Conservation (phyloP, 2,888 invertebrate genomes). For the Mimas tiliae region DNA sequence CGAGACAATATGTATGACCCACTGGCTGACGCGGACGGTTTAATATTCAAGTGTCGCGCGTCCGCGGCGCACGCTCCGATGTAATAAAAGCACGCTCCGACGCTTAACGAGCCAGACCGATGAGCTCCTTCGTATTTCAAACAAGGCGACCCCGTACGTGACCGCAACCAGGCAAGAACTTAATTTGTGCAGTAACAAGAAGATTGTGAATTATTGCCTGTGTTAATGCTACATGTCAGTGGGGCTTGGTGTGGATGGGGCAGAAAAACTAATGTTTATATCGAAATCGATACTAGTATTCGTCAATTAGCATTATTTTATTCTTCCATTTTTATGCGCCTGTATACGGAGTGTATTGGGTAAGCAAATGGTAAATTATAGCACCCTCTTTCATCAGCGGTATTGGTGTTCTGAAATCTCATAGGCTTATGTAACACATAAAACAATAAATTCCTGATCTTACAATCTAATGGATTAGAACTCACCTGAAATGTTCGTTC, state of each 20-base stretch:
- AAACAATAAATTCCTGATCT: too few species aligned
- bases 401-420: too few species aligned
- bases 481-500: too few species aligned
- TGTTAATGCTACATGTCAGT: constrained; percentile 31
- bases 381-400: too few species aligned
- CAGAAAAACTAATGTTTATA: background rate
- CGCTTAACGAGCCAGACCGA: constrained; percentile 82
- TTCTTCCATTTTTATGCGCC: too few species aligned
- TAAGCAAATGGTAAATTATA: too few species aligned
- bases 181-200: constrained; percentile 69
- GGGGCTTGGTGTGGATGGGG: background rate
- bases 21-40: constrained; percentile 63
- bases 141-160: constrained; percentile 79
- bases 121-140: constrained; percentile 83
- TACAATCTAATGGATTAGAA: too few species aligned
- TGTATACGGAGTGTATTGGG: too few species aligned
- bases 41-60: constrained; percentile 80
- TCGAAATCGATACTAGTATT: too few species aligned
- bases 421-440: too few species aligned
- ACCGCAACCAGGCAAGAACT: constrained; percentile 70
- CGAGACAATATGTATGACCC: constrained; percentile 77
- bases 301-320: too few species aligned
- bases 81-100: constrained; percentile 83
- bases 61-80: constrained; percentile 72
- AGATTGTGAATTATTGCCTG: constrained; percentile 73